Base-by-base conservation (phyloP, 2,888 invertebrate genomes). In the Liopterus haemorrhoidalis region DNA sequence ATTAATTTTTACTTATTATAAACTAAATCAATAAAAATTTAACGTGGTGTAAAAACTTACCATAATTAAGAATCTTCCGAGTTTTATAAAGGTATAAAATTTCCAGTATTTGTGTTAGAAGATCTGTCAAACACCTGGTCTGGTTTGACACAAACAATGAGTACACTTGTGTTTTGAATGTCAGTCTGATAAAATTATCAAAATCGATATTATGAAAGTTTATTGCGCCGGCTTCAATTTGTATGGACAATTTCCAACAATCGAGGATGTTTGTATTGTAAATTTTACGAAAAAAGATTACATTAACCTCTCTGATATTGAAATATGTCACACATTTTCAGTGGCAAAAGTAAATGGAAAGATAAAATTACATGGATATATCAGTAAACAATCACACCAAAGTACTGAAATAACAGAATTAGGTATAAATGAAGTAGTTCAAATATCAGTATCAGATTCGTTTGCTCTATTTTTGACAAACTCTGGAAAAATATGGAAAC, bases 221-320 rank as follows among this genome's bases (percentile, higher is more conserved):
- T 61, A 59, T 53, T 64, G 59, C 53, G 61, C 57, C 37, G 69
- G 69, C 38, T 67, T 66, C 48, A 69, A 69, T 60, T 57, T 67
- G 41, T 67, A 66, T 57, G 60, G 61, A 22, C 67, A 68, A 50
- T 56, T 61, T 41, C 43, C 47, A 39, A 48, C 53, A 12, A 37
- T 41, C 30, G 46, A 51, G 33, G 47, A 51, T 37, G 30, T 57
- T 21, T 37, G 50, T 32, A 46, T 63, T 16, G 49, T 57, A 40
- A 51, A 51, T 19, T 61, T 65, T 46, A 56, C 46, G 27, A 50
- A 51, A 30, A 51, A 54, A 24, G 40, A 54, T 19, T 53, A 54
- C 40, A 54, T 57, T 42, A 50, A 51, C 36, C 49, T 62, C 44
- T 43, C 43, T 12, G 49, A 55, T 36, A 48, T 65, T 35, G 52